phyloP scores from a whole-genome alignment of 1,140 invertebrate genomes.

The Macrocentrus cingulum region DNA sequence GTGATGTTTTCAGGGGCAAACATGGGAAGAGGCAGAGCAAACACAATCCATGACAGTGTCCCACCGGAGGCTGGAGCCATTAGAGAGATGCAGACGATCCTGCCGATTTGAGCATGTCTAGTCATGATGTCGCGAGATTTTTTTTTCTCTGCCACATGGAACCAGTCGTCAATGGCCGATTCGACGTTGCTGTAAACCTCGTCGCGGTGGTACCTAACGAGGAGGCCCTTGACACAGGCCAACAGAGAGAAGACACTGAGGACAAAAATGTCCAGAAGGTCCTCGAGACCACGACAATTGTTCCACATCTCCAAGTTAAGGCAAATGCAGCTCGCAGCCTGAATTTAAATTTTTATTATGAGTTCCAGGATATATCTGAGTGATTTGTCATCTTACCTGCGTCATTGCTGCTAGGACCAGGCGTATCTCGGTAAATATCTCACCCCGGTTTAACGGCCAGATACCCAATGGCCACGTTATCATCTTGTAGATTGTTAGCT shows the following conservation, averaged over 20 bases:
- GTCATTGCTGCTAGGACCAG: conserved; percentile 23
- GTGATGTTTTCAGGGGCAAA: conserved; percentile 23
- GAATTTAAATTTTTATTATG: neutral
- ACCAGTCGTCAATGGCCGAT: conserved; percentile 30
- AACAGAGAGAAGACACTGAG: conserved; percentile 27
- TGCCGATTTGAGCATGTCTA: conserved; percentile 24
- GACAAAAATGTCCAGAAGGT: conserved; percentile 28
- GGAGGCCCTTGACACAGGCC: conserved; percentile 26
- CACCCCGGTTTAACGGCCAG: conserved; percentile 26
- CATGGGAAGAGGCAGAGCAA: conserved; percentile 26
- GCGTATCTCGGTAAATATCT: conserved; percentile 27
- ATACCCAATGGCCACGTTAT: conserved; percentile 29
- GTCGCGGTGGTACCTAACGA: conserved; percentile 21
- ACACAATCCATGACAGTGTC: conserved; percentile 27
- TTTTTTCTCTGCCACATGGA: neutral
- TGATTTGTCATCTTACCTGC: conserved; percentile 17
- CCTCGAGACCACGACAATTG: conserved; percentile 24
- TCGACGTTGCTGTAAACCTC: conserved; percentile 19
- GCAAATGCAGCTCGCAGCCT: conserved; percentile 23
- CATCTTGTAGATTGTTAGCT: conserved; percentile 28
- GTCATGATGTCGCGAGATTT: conserved; percentile 26
- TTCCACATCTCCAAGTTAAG: conserved; percentile 23
- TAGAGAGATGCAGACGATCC: conserved; percentile 27
- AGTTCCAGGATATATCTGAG: neutral
- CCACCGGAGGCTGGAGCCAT: conserved; percentile 28